Conservation (phyloP, 2,113 vertebrate species). For the Daboia siamensis region DNA sequence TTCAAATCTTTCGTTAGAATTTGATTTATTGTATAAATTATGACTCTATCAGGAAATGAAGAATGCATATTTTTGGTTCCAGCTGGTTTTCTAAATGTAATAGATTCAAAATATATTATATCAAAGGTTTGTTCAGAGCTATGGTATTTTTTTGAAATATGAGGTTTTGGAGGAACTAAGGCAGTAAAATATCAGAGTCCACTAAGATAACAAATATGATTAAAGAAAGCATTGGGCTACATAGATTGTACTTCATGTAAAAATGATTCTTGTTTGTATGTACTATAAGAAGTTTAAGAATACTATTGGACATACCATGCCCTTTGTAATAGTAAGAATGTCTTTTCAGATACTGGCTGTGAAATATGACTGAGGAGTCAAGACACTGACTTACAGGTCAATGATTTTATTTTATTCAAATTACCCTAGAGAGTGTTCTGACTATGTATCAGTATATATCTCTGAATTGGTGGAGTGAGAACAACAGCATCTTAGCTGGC, state of each 20-base stretch:
- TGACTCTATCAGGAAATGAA: constrained; percentile 32
- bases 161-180: neutral
- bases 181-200: neutral
- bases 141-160: neutral
- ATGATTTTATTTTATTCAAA: too few species aligned
- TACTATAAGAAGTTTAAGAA: constrained; percentile 19
- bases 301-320: neutral
- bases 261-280: constrained; percentile 20
- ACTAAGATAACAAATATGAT: constrained; percentile 7
- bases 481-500: neutral
- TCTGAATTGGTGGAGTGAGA: neutral
- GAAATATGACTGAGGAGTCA: neutral
- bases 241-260: constrained; percentile 16
- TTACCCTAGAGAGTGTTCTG: too few species aligned
- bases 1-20: constrained; percentile 37
- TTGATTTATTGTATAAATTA: constrained; percentile 36
- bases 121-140: neutral
- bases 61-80: constrained; percentile 24
- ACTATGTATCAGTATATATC: neutral
- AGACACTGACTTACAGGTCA: neutral
- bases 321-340: neutral
- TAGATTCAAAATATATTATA: neutral
- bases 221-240: constrained; percentile 6
- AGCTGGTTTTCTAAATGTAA: constrained; percentile 13
- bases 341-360: neutral